Conservation (phyloP, 2,888 invertebrate species). For the Synanthedon myopaeformis region DNA sequence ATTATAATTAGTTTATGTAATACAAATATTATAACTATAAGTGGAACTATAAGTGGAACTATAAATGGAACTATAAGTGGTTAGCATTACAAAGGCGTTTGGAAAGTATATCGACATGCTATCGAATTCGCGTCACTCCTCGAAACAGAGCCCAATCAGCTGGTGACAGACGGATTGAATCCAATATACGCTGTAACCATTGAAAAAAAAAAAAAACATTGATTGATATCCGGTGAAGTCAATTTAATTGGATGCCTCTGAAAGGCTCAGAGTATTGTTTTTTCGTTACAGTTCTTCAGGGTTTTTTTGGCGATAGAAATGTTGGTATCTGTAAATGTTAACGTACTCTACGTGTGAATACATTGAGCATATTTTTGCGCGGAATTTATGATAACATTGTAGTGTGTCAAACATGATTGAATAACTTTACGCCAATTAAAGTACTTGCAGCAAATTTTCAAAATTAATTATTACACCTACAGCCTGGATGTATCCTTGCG, state of each 20-base stretch:
- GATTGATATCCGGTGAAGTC: slow-evolving; percentile 26
- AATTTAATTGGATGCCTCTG: slow-evolving; percentile 8
- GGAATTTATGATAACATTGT: background rate
- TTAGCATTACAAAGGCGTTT: background rate
- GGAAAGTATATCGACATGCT: background rate
- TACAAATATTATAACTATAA: too few relatives aligned
- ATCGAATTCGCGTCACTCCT: slow-evolving; percentile 7
- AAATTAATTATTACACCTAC: too few relatives aligned
- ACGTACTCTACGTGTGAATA: background rate
- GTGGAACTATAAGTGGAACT: too few relatives aligned
- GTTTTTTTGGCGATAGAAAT: background rate
- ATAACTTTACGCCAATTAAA: too few relatives aligned
- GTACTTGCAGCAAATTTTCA: too few relatives aligned
- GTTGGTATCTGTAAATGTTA: background rate
- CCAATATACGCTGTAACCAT: slow-evolving; percentile 27
- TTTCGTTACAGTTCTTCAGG: background rate
- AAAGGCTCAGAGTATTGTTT: background rate
- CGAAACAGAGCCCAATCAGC: slow-evolving; percentile 32
- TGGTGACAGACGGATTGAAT: slow-evolving; percentile 46
- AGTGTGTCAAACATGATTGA: too few relatives aligned
- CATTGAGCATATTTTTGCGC: background rate
- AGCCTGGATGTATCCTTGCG: too few relatives aligned
- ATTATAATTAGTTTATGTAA: too few relatives aligned
- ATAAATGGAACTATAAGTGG: too few relatives aligned
- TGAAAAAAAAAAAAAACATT: slow-evolving; percentile 20